Evolutionary conservation across 2,797 vertebrate species (phyloP).

Genomic region (Monodelphis domestica): DNA sequence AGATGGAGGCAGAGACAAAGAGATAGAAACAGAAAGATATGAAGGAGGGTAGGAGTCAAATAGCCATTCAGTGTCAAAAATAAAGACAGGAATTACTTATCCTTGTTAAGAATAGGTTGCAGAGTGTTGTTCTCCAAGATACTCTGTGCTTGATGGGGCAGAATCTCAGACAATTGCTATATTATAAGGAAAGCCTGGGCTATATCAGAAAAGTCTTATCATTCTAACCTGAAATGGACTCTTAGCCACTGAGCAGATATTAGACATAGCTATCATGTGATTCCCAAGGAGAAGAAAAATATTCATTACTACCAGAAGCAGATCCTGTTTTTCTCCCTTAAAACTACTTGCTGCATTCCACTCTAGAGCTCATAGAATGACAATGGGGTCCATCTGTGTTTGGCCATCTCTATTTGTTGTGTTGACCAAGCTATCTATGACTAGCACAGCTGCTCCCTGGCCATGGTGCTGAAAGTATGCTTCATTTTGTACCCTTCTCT

Average conservation of each 20-base stretch:
- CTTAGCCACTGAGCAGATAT: neutral
- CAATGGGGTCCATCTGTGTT: neutral
- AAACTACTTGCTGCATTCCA: neutral
- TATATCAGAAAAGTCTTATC: neutral
- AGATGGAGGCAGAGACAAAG: too few relatives aligned
- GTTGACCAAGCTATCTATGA: neutral
- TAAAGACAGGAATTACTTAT: neutral
- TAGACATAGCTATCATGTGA: too few relatives aligned
- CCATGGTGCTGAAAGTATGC: neutral
- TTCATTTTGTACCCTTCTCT: neutral
- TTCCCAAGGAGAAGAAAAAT: too few relatives aligned
- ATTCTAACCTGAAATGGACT: too few relatives aligned
- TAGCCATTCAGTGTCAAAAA: neutral
- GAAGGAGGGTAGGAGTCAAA: constrained; percentile 25
- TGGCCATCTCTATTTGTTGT: neutral
- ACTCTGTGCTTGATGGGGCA: neutral
- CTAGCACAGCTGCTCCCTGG: neutral
- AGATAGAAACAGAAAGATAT: neutral
- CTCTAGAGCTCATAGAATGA: neutral
- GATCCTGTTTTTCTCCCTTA: neutral
- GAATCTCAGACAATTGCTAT: neutral
- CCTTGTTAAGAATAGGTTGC: neutral
- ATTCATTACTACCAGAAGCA: too few relatives aligned
- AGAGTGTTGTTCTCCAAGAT: neutral
- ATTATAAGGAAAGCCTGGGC: neutral